Percentiles rank a stretch among this genome's conserved stretches.
Evolutionary conservation across 1,140 invertebrate genomes (phyloP).

Genomic region (Drosophila dunni): DNA sequence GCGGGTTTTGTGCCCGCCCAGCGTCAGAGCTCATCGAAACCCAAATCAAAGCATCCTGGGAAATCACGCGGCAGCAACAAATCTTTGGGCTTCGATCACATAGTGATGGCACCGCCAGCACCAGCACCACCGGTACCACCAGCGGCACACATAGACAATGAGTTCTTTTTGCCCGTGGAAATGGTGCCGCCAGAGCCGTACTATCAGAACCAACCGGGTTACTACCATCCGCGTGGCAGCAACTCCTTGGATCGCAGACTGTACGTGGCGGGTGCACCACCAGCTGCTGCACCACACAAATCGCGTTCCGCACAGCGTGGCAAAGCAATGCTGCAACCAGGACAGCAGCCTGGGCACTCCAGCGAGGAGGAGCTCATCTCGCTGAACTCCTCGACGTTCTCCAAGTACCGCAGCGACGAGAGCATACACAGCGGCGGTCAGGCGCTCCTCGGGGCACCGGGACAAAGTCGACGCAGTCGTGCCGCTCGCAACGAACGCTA

Average conservation of each 20-base stretch:
- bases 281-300: conserved; percentile 22
- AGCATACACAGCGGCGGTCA: conserved; percentile 87
- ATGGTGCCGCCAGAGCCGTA: conserved; percentile 84
- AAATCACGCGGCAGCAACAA: conserved; percentile 84
- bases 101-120: conserved; percentile 74
- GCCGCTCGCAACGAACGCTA: conserved; percentile 92
- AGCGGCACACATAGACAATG: conserved; percentile 83
- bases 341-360: conserved; percentile 86
- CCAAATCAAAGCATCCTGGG: conserved; percentile 80
- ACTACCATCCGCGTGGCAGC: conserved; percentile 84
- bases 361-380: conserved; percentile 90
- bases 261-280: conserved; percentile 32
- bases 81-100: conserved; percentile 86
- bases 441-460: conserved; percentile 77
- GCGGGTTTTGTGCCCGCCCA: conserved; percentile 84
- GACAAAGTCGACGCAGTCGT: conserved; percentile 85
- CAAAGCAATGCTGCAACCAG: conserved; percentile 84
- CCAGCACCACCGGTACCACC: conserved; percentile 40
- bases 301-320: conserved; percentile 74
- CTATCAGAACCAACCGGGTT: conserved; percentile 83
- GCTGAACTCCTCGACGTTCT: conserved; percentile 87
- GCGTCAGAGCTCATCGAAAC: conserved; percentile 53
- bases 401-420: conserved; percentile 88
- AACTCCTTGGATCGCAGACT: conserved; percentile 82
- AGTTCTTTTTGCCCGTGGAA: conserved; percentile 86